phyloP scores from a whole-genome alignment of 1,140 invertebrate species.

The Rhopalosiphum padi region DNA sequence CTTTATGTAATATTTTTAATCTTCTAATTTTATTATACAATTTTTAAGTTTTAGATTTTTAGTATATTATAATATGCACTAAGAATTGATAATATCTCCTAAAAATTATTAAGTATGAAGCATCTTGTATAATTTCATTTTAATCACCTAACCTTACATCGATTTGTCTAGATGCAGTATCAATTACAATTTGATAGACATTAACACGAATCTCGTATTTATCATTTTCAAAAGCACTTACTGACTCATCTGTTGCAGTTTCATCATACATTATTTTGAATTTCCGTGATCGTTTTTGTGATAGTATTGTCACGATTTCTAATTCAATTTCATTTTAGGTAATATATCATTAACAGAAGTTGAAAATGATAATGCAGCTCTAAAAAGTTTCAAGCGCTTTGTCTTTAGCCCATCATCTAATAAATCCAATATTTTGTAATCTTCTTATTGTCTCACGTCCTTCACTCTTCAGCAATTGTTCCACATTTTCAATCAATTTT shows the following conservation, averaged over 20 bases:
- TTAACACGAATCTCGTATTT: not conserved
- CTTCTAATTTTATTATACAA: too few species aligned
- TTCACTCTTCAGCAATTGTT: not conserved
- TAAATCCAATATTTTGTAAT: constrained; percentile 5
- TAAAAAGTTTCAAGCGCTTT: constrained; percentile 1
- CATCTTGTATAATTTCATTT: not conserved
- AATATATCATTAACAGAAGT: not conserved
- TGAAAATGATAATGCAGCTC: not conserved
- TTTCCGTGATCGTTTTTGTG: not conserved
- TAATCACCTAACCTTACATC: not conserved
- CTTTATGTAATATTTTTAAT: too few species aligned
- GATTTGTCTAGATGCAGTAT: not conserved
- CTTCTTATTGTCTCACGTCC: not conserved
- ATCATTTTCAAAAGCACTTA: not conserved
- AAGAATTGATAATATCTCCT: too few species aligned
- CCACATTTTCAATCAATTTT: not conserved
- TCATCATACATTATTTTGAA: not conserved
- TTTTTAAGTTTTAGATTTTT: too few species aligned
- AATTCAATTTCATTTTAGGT: not conserved
- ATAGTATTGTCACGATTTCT: not conserved
- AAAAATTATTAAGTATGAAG: not conserved
- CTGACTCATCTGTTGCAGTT: not conserved
- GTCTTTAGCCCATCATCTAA: not conserved
- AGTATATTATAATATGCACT: too few species aligned
- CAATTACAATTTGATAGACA: not conserved